These are phyloP conservation scores for Silurus asotus DNA, from an alignment of 2,113 vertebrate genomes.

Conservation along the genomic window DNA sequence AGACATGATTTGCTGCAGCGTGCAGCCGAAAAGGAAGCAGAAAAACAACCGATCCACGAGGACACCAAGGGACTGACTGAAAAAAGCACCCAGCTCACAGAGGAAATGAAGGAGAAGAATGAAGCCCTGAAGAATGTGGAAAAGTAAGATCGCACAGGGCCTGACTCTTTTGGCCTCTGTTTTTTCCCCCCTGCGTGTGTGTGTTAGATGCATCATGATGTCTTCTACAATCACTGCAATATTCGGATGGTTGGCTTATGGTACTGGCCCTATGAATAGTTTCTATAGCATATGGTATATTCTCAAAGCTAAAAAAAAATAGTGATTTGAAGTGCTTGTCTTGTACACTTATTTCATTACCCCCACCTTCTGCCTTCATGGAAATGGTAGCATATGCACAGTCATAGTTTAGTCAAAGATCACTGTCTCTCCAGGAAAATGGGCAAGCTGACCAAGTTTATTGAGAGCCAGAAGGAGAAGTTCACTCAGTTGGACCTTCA, in stretches of 20 bases:
- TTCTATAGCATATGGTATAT: neutral
- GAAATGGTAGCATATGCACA: slow-evolving; percentile 8
- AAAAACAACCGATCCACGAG: slow-evolving; percentile 85
- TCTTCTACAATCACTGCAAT: slow-evolving; percentile 9
- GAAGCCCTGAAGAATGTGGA: slow-evolving; percentile 86
- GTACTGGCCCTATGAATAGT: neutral
- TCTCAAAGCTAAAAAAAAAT: slow-evolving; percentile 6
- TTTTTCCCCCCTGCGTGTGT: neutral
- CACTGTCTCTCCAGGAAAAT: slow-evolving; percentile 76
- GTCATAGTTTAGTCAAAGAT: slow-evolving; percentile 21
- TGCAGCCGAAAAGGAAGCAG: slow-evolving; percentile 75
- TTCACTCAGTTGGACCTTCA: slow-evolving; percentile 92
- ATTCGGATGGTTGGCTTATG: slow-evolving; percentile 13
- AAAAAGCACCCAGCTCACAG: slow-evolving; percentile 79
- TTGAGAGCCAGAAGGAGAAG: slow-evolving; percentile 89
- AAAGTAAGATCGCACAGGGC: slow-evolving; percentile 75
- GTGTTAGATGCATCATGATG: neutral
- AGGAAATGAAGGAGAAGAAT: slow-evolving; percentile 83
- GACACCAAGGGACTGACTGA: slow-evolving; percentile 85
- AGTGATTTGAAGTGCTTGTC: slow-evolving; percentile 1
- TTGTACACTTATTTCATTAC: neutral
- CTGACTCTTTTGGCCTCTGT: slow-evolving; percentile 6
- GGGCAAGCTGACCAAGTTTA: slow-evolving; percentile 81
- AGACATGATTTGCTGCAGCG: slow-evolving; percentile 87
- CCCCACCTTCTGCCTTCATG: neutral